These are phyloP conservation scores for Toxotes chatareus DNA, from an alignment of 2,113 vertebrate species.

Conservation along the genomic window DNA sequence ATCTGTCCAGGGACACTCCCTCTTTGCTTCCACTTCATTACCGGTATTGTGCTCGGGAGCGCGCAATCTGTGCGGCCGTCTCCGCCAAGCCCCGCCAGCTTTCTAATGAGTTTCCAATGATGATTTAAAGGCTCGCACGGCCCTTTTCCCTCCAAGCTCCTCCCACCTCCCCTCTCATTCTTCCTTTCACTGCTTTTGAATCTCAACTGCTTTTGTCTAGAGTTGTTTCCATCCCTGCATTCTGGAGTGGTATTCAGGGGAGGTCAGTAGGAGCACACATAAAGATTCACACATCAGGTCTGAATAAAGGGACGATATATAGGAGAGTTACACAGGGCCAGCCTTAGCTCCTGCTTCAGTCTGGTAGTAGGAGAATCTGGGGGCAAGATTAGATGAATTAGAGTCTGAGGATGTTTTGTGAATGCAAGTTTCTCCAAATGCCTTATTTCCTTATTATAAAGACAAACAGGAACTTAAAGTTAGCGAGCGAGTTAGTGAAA, in stretches of 20 bases:
- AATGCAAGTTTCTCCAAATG: constrained; percentile 30
- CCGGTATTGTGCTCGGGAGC: constrained; percentile 78
- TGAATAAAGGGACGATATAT: constrained; percentile 59
- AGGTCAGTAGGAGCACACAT: constrained; percentile 67
- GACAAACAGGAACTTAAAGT: constrained; percentile 42
- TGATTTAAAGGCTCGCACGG: constrained; percentile 82
- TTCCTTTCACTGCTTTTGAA: constrained; percentile 76
- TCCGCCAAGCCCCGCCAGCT: constrained; percentile 80
- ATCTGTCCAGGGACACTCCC: constrained; percentile 75
- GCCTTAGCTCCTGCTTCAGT: constrained; percentile 18
- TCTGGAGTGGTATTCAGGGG: constrained; percentile 57
- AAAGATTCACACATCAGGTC: constrained; percentile 72
- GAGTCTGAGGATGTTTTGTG: background rate
- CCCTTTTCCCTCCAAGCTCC: constrained; percentile 25
- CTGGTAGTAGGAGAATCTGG: background rate
- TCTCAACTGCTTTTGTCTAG: constrained; percentile 78
- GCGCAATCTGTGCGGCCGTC: constrained; percentile 86
- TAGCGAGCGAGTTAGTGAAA: constrained; percentile 36
- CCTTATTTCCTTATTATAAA: constrained; percentile 20
- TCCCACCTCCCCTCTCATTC: constrained; percentile 72
- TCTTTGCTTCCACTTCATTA: constrained; percentile 85
- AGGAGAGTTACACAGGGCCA: constrained; percentile 32
- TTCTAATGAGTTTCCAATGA: constrained; percentile 89
- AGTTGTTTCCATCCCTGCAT: constrained; percentile 63
- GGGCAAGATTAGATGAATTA: constrained; percentile 6